Percentiles rank a stretch among this genome's conserved stretches.
phyloP scores from a whole-genome alignment of 1,140 invertebrate genomes.

The Triops cancriformis region DNA sequence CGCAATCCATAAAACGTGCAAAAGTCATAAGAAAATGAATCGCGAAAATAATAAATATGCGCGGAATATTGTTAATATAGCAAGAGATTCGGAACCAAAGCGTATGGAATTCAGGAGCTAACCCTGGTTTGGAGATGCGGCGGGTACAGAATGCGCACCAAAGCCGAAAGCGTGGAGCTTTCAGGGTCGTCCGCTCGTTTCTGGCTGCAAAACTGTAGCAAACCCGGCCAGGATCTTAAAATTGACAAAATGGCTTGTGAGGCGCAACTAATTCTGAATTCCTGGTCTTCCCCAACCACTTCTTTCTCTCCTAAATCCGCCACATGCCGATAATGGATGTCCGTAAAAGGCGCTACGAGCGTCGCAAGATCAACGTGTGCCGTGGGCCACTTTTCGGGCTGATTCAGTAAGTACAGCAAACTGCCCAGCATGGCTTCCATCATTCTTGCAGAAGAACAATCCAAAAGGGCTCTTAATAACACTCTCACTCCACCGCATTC shows the following conservation, averaged over 20 bases:
- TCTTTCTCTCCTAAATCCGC: constrained; percentile 38
- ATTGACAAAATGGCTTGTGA: constrained; percentile 73
- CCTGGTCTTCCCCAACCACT: constrained; percentile 60
- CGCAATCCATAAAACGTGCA: too few relatives aligned
- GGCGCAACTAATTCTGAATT: constrained; percentile 70
- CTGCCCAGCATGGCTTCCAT: constrained; percentile 75
- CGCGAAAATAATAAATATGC: too few relatives aligned
- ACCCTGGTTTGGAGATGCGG: constrained; percentile 80
- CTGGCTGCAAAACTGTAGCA: constrained; percentile 65
- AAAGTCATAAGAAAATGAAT: too few relatives aligned
- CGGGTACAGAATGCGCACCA: constrained; percentile 78
- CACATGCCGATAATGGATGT: constrained; percentile 64
- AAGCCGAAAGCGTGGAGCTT: constrained; percentile 62
- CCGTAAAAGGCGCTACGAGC: constrained; percentile 83
- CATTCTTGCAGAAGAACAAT: constrained; percentile 57
- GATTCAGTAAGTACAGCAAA: constrained; percentile 76
- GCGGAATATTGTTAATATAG: not conserved
- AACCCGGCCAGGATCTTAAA: constrained; percentile 79
- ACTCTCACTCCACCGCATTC: constrained; percentile 72
- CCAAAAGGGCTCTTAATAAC: constrained; percentile 67
- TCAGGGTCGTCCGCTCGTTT: constrained; percentile 45
- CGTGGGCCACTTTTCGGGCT: constrained; percentile 64
- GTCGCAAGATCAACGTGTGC: constrained; percentile 68
- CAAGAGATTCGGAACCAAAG: constrained; percentile 23
- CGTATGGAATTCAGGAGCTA: constrained; percentile 38